Evolutionary conservation across 1,140 invertebrate species (phyloP).

Genomic region (Lasioglossum baleicum): DNA sequence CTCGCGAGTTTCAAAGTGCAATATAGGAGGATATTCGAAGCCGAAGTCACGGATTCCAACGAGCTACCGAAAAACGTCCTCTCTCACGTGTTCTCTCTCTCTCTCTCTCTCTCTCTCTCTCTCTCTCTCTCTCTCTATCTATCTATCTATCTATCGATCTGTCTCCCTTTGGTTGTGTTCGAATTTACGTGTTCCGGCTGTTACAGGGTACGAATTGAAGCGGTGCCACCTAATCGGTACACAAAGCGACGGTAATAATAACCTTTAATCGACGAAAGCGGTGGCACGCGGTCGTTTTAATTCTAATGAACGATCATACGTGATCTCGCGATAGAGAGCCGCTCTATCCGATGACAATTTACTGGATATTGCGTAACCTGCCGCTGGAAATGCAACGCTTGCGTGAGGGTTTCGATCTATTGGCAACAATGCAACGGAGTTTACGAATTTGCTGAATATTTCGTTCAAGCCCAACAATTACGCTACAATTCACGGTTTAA

Average conservation of each 20-base stretch:
- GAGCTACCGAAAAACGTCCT: neutral
- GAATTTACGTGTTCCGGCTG: neutral
- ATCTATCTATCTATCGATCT: neutral
- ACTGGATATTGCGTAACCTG: conserved; percentile 3
- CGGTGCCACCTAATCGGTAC: conserved; percentile 13
- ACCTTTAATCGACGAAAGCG: conserved; percentile 17
- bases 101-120: neutral
- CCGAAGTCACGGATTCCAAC: neutral
- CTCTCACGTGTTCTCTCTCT: too few relatives aligned
- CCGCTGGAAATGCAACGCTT: neutral
- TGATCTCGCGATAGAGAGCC: neutral
- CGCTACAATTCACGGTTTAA: neutral
- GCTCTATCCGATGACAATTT: conserved; percentile 30
- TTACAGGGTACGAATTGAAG: neutral
- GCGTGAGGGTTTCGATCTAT: neutral
- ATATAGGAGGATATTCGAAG: neutral
- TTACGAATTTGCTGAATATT: neutral
- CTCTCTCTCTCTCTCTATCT: too few relatives aligned
- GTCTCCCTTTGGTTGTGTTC: neutral
- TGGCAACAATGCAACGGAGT: neutral
- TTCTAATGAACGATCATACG: conserved; percentile 5
- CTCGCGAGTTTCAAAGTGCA: neutral
- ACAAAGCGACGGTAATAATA: conserved; percentile 5
- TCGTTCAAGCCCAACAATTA: too few relatives aligned
- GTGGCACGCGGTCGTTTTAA: conserved; percentile 23